Evolutionary conservation across 1,140 invertebrate species (phyloP).

Genomic region (Sinella curviseta): DNA sequence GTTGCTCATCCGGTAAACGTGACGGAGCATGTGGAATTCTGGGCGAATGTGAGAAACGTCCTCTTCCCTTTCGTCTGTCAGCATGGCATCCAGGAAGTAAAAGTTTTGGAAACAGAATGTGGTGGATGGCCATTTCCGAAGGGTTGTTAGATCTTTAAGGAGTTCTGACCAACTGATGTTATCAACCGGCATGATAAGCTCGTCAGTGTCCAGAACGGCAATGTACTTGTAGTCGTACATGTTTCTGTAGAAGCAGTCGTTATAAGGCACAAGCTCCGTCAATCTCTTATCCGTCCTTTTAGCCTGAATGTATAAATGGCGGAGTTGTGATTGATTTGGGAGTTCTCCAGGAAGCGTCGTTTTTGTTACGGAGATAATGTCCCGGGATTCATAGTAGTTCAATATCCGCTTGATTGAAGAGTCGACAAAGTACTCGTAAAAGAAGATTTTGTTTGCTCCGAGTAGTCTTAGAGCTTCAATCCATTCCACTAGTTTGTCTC

Average conservation of each 20-base stretch:
- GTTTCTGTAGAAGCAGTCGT: conserved; percentile 62
- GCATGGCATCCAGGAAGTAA: conserved; percentile 21
- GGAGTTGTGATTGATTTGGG: conserved; percentile 56
- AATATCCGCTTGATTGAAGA: conserved; percentile 55
- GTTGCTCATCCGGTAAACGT: conserved; percentile 56
- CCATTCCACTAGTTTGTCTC: conserved; percentile 59
- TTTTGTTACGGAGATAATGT: conserved; percentile 54
- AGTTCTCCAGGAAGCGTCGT: conserved; percentile 59
- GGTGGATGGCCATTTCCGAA: not conserved
- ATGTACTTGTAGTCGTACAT: conserved; percentile 59
- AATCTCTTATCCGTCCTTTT: conserved; percentile 56
- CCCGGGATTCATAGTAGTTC: conserved; percentile 54
- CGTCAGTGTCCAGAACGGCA: conserved; percentile 60
- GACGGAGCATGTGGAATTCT: conserved; percentile 42
- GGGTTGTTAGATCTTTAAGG: conserved; percentile 36
- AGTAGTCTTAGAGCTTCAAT: conserved; percentile 58
- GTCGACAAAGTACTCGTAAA: conserved; percentile 60
- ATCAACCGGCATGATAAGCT: conserved; percentile 55
- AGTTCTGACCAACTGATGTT: conserved; percentile 52
- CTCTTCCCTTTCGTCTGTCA: conserved; percentile 41
- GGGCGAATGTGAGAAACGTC: not conserved
- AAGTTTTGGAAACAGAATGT: not conserved
- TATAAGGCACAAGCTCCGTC: conserved; percentile 62
- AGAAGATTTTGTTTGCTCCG: conserved; percentile 59
- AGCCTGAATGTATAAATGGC: conserved; percentile 51